Conservation (phyloP, 2,888 invertebrate genomes). For the Ormyrus labotus region DNA sequence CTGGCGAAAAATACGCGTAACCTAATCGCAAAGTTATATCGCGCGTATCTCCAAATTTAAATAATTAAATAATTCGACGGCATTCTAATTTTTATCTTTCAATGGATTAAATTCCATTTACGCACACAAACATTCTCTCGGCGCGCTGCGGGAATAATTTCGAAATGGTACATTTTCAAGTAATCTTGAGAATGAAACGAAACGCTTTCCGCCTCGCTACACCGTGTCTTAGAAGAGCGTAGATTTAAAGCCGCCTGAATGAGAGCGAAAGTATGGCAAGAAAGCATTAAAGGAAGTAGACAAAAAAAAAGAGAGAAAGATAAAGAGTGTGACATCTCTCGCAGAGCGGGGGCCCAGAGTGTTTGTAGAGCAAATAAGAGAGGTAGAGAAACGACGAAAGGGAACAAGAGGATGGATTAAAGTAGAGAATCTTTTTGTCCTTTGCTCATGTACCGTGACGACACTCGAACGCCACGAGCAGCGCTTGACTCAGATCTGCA, state of each 20-base stretch:
- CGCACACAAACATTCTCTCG: no score
- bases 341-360: no score
- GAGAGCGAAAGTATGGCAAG: conserved; percentile 1
- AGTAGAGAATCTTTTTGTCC: conserved; percentile 54
- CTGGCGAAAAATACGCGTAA: no score
- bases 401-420: conserved; percentile 38
- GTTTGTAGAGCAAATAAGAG: background rate
- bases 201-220: conserved; percentile 13
- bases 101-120: no score
- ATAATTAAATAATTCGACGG: no score
- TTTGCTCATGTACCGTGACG: conserved; percentile 50
- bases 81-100: no score
- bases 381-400: background rate
- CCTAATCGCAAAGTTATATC: no score
- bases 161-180: no score
- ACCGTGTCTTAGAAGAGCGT: background rate
- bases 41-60: no score
- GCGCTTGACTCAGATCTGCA: conserved; percentile 67
- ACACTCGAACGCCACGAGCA: conserved; percentile 53
- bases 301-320: background rate
- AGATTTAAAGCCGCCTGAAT: conserved; percentile 2
- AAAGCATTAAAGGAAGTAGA: background rate
- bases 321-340: no score
- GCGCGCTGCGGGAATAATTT: no score
- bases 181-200: background rate